Evolutionary conservation across 2,888 invertebrate genomes (phyloP).

Genomic region (Poecilobothrus nobilitatus): DNA sequence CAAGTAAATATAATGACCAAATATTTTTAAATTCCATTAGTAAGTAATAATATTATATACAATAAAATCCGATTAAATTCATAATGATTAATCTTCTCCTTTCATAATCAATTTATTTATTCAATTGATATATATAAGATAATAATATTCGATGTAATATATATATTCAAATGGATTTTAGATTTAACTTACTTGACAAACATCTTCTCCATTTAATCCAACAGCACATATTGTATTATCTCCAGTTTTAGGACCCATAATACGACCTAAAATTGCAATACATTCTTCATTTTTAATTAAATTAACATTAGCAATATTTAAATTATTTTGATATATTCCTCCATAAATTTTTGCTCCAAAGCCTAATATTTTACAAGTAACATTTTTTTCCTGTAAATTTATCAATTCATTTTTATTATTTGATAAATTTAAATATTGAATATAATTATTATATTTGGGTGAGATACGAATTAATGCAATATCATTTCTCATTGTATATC

Average conservation of each 20-base stretch:
- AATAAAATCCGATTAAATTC: too few species aligned
- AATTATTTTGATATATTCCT: constrained; percentile 33
- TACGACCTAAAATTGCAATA: constrained; percentile 32
- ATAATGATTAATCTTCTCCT: too few species aligned
- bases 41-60: too few species aligned
- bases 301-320: constrained; percentile 33
- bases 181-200: constrained; percentile 32
- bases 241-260: constrained; percentile 39
- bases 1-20: too few species aligned
- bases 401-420: background rate
- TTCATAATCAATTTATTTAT: too few species aligned
- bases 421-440: background rate
- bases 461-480: background rate
- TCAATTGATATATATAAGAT: too few species aligned
- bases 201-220: constrained; percentile 34
- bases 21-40: too few species aligned
- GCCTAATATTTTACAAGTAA: constrained; percentile 37
- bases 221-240: constrained; percentile 39
- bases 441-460: background rate
- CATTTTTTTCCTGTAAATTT: constrained; percentile 16
- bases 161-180: too few species aligned
- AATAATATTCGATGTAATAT: too few species aligned
- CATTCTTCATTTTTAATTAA: constrained; percentile 33
- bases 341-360: constrained; percentile 37
- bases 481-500: background rate